Evolutionary conservation across 2,797 vertebrate species (phyloP).

Genomic region (Lithobates sylvaticus): DNA sequence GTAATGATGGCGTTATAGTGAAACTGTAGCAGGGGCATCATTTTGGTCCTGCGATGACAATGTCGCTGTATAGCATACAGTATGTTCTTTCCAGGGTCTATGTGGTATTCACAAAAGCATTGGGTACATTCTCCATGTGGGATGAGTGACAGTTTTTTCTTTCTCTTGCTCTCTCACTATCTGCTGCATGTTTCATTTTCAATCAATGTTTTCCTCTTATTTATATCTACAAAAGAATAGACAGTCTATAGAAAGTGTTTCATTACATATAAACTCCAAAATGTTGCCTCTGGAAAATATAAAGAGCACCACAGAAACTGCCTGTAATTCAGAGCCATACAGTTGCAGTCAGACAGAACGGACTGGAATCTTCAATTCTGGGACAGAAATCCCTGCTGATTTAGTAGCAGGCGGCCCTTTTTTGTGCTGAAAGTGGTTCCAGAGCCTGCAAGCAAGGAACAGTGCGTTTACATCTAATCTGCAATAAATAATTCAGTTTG

Average conservation of each 20-base stretch:
- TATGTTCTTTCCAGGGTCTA: slow-evolving; percentile 23
- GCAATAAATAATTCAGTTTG: slow-evolving; percentile 60
- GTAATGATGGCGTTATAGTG: no score
- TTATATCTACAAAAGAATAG: neutral
- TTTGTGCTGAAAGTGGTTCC: slow-evolving; percentile 49
- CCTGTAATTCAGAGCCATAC: slow-evolving; percentile 11
- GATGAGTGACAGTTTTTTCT: slow-evolving; percentile 15
- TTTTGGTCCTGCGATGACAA: no score
- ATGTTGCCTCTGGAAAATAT: slow-evolving; percentile 18
- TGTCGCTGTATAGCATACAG: neutral
- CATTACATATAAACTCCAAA: slow-evolving; percentile 11
- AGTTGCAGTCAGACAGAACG: slow-evolving; percentile 7
- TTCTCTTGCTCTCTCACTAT: neutral
- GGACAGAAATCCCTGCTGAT: slow-evolving; percentile 58
- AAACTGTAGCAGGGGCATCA: no score
- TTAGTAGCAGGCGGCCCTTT: slow-evolving; percentile 32
- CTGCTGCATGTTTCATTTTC: slow-evolving; percentile 12
- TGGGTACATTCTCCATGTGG: slow-evolving; percentile 29
- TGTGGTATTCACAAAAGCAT: slow-evolving; percentile 33
- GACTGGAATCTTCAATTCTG: slow-evolving; percentile 46
- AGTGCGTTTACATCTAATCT: slow-evolving; percentile 61
- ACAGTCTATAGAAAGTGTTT: neutral
- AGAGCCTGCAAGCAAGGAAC: slow-evolving; percentile 51
- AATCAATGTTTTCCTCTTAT: slow-evolving; percentile 2
- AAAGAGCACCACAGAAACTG: neutral